phyloP scores from a whole-genome alignment of 1,140 invertebrate species.

The Papilio polytes region DNA sequence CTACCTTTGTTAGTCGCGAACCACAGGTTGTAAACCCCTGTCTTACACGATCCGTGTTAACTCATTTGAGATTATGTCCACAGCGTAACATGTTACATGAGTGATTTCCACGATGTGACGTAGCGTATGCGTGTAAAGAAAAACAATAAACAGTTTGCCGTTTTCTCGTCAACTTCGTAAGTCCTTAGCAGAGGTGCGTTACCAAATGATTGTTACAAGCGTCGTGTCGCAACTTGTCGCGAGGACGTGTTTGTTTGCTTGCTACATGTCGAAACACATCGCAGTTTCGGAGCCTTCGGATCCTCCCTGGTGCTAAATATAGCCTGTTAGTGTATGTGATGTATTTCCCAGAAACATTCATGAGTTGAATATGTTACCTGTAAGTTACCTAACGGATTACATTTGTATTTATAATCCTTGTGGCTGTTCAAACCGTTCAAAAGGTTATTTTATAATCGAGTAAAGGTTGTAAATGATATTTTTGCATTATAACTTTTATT shows the following conservation, averaged over 20 bases:
- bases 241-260: conserved; percentile 38
- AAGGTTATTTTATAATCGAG: not conserved
- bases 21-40: not conserved
- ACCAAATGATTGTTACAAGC: conserved; percentile 32
- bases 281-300: conserved; percentile 23
- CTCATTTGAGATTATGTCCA: conserved; percentile 15
- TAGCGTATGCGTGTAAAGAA: conserved; percentile 21
- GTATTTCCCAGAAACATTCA: conserved; percentile 2
- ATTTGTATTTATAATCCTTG: not conserved
- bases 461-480: not conserved
- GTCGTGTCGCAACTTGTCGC: conserved; percentile 25
- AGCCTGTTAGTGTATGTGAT: conserved; percentile 13
- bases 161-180: conserved; percentile 29
- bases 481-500: too few species aligned
- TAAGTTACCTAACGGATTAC: not conserved
- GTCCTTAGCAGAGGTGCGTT: conserved; percentile 34
- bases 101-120: conserved; percentile 12
- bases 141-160: conserved; percentile 26
- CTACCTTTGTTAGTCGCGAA: not conserved
- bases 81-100: conserved; percentile 22
- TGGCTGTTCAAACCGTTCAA: not conserved
- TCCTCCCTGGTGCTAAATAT: conserved; percentile 26
- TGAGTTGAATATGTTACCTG: conserved; percentile 16
- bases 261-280: conserved; percentile 14
- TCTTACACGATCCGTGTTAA: not conserved